phyloP scores from a whole-genome alignment of 2,797 vertebrate species.

The Meriones psammophilus region DNA sequence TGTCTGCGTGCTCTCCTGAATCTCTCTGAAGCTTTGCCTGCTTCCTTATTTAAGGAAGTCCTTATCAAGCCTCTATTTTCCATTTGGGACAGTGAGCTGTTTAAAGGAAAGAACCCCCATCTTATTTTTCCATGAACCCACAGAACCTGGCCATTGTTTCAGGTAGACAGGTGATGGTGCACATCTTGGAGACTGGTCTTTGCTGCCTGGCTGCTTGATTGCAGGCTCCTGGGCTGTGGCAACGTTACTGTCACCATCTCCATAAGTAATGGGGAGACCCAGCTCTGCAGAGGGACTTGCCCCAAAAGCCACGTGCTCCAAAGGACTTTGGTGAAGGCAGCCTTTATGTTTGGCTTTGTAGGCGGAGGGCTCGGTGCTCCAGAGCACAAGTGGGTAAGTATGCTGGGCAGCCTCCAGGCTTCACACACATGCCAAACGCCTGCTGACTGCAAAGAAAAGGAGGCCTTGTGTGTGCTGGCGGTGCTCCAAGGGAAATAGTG shows the following conservation, averaged over 20 bases:
- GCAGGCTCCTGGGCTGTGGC: neutral
- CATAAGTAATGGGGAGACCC: neutral
- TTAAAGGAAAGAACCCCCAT: neutral
- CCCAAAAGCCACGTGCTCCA: neutral
- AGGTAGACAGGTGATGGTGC: neutral
- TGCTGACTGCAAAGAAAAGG: slow-evolving; percentile 73
- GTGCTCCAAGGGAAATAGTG: slow-evolving; percentile 71
- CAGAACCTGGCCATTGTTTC: slow-evolving; percentile 17
- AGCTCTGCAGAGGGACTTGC: neutral
- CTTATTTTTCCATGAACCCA: neutral
- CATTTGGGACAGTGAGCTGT: neutral
- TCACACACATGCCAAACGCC: slow-evolving; percentile 37
- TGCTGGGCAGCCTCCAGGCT: slow-evolving; percentile 26
- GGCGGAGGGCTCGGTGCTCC: slow-evolving; percentile 15
- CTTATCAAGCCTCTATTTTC: neutral
- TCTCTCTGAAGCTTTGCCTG: neutral
- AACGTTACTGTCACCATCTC: neutral
- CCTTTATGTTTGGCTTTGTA: slow-evolving; percentile 69
- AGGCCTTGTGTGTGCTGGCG: slow-evolving; percentile 77
- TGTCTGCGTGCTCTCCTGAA: neutral
- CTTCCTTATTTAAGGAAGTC: neutral
- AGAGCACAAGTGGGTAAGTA: slow-evolving; percentile 58
- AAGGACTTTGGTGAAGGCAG: slow-evolving; percentile 6
- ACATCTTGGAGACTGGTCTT: neutral
- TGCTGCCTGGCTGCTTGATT: neutral